Evolutionary conservation across 2,797 vertebrate species (phyloP).

Genomic region (Morus bassanus): DNA sequence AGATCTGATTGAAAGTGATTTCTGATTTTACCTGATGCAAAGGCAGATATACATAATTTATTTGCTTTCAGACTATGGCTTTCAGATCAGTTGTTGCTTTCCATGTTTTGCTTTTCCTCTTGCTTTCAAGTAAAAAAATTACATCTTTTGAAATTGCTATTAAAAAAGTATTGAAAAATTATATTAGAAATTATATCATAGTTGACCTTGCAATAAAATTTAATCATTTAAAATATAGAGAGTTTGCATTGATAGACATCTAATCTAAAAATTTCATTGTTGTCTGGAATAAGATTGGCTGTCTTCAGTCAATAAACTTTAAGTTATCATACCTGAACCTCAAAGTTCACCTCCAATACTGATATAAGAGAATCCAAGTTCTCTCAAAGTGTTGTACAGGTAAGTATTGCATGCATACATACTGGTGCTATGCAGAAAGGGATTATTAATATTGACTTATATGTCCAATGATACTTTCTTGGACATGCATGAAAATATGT

Average conservation of each 20-base stretch:
- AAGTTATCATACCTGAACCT: background rate
- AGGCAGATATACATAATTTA: background rate
- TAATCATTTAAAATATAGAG: background rate
- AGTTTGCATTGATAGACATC: background rate
- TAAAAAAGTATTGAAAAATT: background rate
- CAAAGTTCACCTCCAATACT: background rate
- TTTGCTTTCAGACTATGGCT: background rate
- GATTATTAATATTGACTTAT: background rate
- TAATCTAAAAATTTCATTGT: background rate
- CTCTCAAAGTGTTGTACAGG: background rate
- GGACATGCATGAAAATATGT: background rate
- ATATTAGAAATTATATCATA: background rate
- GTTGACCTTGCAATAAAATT: background rate
- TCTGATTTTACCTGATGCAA: slow-evolving; percentile 10
- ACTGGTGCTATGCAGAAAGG: background rate
- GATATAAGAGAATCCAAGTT: background rate
- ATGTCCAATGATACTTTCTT: background rate
- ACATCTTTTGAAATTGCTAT: background rate
- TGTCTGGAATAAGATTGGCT: background rate
- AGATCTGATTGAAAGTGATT: slow-evolving; percentile 12
- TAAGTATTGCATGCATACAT: background rate
- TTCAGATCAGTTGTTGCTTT: background rate
- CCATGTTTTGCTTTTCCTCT: background rate
- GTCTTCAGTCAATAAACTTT: background rate
- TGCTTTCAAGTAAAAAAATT: background rate